Base-by-base conservation (phyloP, 2,888 invertebrate genomes). In the Catocala fraxini region DNA sequence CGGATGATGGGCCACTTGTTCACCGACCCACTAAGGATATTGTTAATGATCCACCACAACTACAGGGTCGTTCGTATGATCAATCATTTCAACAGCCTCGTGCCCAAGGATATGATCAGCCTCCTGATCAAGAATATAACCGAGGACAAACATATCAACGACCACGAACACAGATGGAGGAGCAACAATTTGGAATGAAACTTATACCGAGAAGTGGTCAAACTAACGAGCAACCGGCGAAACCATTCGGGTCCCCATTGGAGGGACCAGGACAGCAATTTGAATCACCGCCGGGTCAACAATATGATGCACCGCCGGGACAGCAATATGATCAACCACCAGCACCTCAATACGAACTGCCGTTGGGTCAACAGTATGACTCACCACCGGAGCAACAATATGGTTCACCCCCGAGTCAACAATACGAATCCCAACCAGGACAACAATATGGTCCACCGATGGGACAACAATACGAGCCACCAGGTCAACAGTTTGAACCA, bases 1-100 rank as follows among this genome's bases (percentile, higher is more conserved):
- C n/a, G 2, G 34, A 53, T 53, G 43, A 53, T 11, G 15, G 7
- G 1, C n/a, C 57, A 34, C 48, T 57, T 41, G n/a, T 41, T 12
- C 41, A 47, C 9, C 47, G 48, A 13, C 7, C 33, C n/a, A 42
- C 48, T 13, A 46, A 7, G 15, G 46, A 46, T 46, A 46, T 46
- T 15, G 25, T 46, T 46, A 15, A 15, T 15, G 35, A 39, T 6
- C 35, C 6, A 39, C 35, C 35, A 39, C 35, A 35, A 35, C 6
- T 39, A 25, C 25, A 25, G 7, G 9, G 35, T 9, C 35, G 9
- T 39, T 6, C 9, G 9, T 39, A 39, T 9, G 35, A 39, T 9
- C 35, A 6, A 7, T 39, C 35, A 45, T 45, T n/a, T 45, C 11
- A 45, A 45, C 12, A 12, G 12, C 1, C 6, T 45, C 45, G 11